Conservation (phyloP, 2,888 invertebrate genomes). For the Atherix ibis region DNA sequence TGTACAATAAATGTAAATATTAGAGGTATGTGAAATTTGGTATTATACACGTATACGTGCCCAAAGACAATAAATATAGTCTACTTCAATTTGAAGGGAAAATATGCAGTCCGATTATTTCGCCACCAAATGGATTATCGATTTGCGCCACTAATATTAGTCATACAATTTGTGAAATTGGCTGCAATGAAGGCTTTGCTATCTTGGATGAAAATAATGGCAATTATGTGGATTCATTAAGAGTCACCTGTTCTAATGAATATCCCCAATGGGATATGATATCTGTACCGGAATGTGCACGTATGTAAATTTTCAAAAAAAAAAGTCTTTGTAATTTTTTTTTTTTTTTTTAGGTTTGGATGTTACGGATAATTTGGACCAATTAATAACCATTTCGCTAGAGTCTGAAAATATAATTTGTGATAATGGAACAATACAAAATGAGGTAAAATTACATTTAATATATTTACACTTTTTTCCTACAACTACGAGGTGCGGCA, state of each 20-base stretch:
- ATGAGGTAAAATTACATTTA: conserved; percentile 10
- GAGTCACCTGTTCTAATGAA: conserved; percentile 25
- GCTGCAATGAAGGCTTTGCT: conserved; percentile 44
- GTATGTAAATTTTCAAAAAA: conserved; percentile 19
- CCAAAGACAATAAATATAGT: conserved; percentile 7
- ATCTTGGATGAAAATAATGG: conserved; percentile 23
- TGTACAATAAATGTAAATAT: conserved; percentile 45
- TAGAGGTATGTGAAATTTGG: conserved; percentile 31
- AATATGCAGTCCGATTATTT: conserved; percentile 31
- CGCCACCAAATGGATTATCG: conserved; percentile 34
- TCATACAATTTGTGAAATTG: conserved; percentile 37
- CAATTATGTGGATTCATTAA: conserved; percentile 25
- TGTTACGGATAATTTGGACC: conserved; percentile 34
- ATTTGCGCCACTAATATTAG: conserved; percentile 33
- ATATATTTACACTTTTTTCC: too few relatives aligned
- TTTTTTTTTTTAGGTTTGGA: conserved; percentile 28
- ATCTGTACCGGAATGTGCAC: conserved; percentile 40
- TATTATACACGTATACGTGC: background rate
- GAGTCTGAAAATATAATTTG: conserved; percentile 31
- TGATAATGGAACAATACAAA: conserved; percentile 19
- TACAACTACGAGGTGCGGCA: too few relatives aligned
- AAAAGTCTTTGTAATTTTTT: background rate
- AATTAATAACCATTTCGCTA: conserved; percentile 34
- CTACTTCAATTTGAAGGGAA: conserved; percentile 12
- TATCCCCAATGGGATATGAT: conserved; percentile 29